A percentile compares a stretch with the other conserved stretches of the same genome.
phyloP scores from a whole-genome alignment of 2,797 vertebrate species.

The Melanotaenia maccullochi region DNA sequence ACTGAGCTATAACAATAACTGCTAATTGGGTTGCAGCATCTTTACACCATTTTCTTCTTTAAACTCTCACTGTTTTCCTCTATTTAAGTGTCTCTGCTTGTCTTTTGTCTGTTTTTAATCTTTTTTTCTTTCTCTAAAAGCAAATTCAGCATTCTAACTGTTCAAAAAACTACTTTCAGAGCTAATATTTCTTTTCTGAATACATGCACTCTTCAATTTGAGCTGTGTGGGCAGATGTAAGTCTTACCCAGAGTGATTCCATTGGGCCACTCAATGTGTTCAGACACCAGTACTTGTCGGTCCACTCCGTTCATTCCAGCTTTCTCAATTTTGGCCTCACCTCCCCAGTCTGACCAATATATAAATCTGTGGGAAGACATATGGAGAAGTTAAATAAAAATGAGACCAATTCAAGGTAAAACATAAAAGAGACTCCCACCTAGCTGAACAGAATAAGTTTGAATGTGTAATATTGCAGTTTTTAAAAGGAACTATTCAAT shows the following conservation, averaged over 20 bases:
- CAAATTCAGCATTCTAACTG: slow-evolving; percentile 21
- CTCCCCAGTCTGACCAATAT: slow-evolving; percentile 99
- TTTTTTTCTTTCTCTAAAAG: slow-evolving; percentile 27
- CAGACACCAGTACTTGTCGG: slow-evolving; percentile 90
- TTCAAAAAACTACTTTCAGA: slow-evolving; percentile 15
- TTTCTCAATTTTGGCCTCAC: slow-evolving; percentile 95
- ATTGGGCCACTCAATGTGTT: slow-evolving; percentile 98
- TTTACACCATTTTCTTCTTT: slow-evolving; percentile 43
- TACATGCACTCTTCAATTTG: background rate
- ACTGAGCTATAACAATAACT: slow-evolving; percentile 66
- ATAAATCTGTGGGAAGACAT: slow-evolving; percentile 86
- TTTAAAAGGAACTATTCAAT: slow-evolving; percentile 1
- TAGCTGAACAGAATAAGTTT: background rate
- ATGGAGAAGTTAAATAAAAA: background rate
- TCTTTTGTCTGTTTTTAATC: slow-evolving; percentile 23
- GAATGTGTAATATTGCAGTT: background rate
- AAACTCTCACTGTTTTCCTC: slow-evolving; percentile 29
- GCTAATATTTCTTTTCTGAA: slow-evolving; percentile 18
- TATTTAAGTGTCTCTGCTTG: background rate
- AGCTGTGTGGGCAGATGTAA: background rate
- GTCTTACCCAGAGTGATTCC: slow-evolving; percentile 94
- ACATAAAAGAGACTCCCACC: background rate
- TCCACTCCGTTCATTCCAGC: slow-evolving; percentile 93
- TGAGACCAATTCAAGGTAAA: background rate
- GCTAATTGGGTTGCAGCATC: slow-evolving; percentile 51